Evolutionary conservation across 2,797 vertebrate species (phyloP).

Genomic region (Pipistrellus kuhlii): DNA sequence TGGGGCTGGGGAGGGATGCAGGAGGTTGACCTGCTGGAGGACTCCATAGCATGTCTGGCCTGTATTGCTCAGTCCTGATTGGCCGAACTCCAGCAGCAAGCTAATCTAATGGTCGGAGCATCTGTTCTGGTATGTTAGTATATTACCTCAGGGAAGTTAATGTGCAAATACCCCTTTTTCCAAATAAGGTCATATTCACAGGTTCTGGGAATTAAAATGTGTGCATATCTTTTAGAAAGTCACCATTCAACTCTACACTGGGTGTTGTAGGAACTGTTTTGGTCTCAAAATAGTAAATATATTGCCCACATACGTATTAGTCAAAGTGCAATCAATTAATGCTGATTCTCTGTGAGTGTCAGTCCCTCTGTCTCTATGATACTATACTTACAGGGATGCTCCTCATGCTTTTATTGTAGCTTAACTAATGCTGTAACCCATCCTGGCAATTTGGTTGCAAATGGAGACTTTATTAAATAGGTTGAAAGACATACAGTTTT

Average conservation of each 20-base stretch:
- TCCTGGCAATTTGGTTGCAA: not conserved
- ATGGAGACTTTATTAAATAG: not conserved
- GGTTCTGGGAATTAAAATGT: not conserved
- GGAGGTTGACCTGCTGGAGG: no score
- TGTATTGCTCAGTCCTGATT: no score
- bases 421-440: not conserved
- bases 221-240: not conserved
- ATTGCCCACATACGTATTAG: not conserved
- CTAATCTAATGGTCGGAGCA: no score
- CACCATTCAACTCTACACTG: not conserved
- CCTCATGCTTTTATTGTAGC: not conserved
- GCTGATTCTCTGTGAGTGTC: not conserved
- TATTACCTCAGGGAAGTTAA: not conserved
- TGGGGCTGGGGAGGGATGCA: no score
- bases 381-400: not conserved
- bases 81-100: no score
- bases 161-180: not conserved
- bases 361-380: not conserved
- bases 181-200: not conserved
- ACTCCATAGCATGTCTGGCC: no score
- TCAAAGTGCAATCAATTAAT: not conserved
- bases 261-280: not conserved
- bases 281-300: not conserved
- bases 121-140: not conserved
- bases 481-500: slow-evolving; percentile 30